Conservation (phyloP, 1,140 invertebrate genomes). For the Idris sp. region DNA sequence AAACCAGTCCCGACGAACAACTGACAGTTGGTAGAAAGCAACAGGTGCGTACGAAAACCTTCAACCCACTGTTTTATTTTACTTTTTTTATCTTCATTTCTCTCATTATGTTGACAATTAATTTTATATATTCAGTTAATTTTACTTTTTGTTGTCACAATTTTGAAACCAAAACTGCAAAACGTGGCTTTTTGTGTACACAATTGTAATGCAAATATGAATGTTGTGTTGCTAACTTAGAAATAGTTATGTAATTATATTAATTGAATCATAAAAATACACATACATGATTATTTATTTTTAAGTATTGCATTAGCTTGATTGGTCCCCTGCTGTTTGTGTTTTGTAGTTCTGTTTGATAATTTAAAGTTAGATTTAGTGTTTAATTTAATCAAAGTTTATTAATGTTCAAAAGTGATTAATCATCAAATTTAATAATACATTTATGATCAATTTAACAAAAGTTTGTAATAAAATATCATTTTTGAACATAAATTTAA, state of each 20-base stretch:
- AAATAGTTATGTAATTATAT: constrained; percentile 5
- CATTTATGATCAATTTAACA: too few species aligned
- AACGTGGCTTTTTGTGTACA: constrained; percentile 22
- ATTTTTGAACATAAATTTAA: too few species aligned
- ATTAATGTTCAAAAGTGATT: constrained; percentile 9
- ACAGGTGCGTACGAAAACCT: constrained; percentile 68
- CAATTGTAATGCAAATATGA: constrained; percentile 7
- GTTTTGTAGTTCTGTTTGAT: constrained; percentile 30
- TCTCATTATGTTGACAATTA: constrained; percentile 3
- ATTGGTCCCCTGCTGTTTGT: constrained; percentile 21
- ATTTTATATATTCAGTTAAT: neutral
- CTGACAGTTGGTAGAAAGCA: constrained; percentile 57
- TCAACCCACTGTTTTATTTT: constrained; percentile 14
- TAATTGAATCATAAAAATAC: constrained; percentile 1
- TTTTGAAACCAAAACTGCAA: constrained; percentile 1
- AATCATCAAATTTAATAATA: too few species aligned
- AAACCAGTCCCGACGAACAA: constrained; percentile 54
- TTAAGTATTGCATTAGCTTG: constrained; percentile 26
- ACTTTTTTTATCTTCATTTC: constrained; percentile 4
- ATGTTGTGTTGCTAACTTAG: constrained; percentile 9
- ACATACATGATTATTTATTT: neutral
- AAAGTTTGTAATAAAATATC: too few species aligned
- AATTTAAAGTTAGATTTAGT: constrained; percentile 8
- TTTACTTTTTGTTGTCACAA: neutral
- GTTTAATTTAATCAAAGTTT: neutral